A percentile compares a stretch with the other conserved stretches of the same genome.
Conservation (phyloP, 2,797 vertebrate species). For the Nothura maculosa region DNA sequence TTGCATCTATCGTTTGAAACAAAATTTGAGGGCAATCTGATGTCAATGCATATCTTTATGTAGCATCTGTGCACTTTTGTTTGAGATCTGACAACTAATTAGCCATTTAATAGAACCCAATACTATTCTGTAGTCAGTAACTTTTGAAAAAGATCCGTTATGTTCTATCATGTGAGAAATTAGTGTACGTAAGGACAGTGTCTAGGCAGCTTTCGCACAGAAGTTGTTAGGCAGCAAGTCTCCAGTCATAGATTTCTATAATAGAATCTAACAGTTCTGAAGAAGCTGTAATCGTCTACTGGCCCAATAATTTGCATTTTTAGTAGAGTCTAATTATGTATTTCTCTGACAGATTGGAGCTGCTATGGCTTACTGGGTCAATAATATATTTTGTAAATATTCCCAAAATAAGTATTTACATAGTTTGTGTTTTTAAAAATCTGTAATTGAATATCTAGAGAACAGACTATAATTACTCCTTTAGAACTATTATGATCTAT, state of each 20-base stretch:
- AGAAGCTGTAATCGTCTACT: constrained; percentile 14
- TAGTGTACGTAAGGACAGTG: constrained; percentile 47
- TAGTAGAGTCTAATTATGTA: constrained; percentile 56
- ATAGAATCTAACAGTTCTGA: constrained; percentile 27
- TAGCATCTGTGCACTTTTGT: not conserved
- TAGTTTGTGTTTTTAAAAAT: constrained; percentile 63
- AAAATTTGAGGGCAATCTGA: not conserved
- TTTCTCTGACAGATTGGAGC: constrained; percentile 46
- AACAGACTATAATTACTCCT: constrained; percentile 7
- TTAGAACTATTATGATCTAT: not conserved
- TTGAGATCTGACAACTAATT: not conserved
- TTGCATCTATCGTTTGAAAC: not conserved
- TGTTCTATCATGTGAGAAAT: constrained; percentile 50
- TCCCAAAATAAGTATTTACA: constrained; percentile 64
- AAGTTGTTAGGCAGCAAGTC: constrained; percentile 48
- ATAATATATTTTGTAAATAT: constrained; percentile 61
- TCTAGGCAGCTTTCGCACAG: constrained; percentile 46
- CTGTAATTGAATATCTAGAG: constrained; percentile 20
- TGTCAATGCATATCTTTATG: not conserved
- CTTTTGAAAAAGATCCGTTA: constrained; percentile 42
- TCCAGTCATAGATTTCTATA: constrained; percentile 34
- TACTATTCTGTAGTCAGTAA: not conserved
- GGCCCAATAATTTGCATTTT: constrained; percentile 69
- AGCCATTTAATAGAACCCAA: not conserved
- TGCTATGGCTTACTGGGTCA: constrained; percentile 65